Base-by-base conservation (phyloP, 2,113 vertebrate genomes). In the Eulemur macaco region DNA sequence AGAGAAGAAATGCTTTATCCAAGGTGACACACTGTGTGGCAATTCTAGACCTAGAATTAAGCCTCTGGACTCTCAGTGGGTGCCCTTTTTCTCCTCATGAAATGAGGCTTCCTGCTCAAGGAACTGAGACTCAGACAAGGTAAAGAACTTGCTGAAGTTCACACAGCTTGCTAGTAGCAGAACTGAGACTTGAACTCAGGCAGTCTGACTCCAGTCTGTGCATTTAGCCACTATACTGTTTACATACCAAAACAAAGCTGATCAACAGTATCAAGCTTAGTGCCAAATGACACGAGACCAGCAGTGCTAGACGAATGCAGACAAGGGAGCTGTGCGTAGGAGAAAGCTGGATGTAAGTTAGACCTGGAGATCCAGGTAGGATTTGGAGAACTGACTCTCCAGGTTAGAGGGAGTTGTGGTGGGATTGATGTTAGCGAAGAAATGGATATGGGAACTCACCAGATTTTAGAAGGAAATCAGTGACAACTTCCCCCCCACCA, bases 51-150 rank as follows among this genome's bases (percentile, higher is more conserved):
- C 39, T 47, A 78, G 10, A 81, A 71, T 85, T 54, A 93, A 87
- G 39, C 52, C 50, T 87, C 76, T 92, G 42, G 21, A 60, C 64
- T 45, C 60, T 47, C 31, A 92, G 45, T 45, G 29, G 56, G 37
- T 39, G 17, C 17, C 92, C 56, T 69, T 86, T 94, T 63, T 39
- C 47, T 21, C 12, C 15, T 93, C 39, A 88, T 50, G 25, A 81
- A 95, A 94, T 66, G 6, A 31, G 94, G 50, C 15, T 94, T 93
- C 58, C n/a, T 66, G 6, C 90, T 64, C 86, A 89, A 97, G 63
- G 66, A 94, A 78, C 42, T 45, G 83, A 85, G 27, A 86, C 25
- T 78, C 37, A 66, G 92, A 52, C 56, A 93, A 91, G 25, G 15
- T 84, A 82, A 77, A 45, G 18, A 90, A 93, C 8, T 39, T 76